These are phyloP conservation scores for Plutella xylostella DNA, from an alignment of 2,888 invertebrate genomes.

Conservation along the genomic window DNA sequence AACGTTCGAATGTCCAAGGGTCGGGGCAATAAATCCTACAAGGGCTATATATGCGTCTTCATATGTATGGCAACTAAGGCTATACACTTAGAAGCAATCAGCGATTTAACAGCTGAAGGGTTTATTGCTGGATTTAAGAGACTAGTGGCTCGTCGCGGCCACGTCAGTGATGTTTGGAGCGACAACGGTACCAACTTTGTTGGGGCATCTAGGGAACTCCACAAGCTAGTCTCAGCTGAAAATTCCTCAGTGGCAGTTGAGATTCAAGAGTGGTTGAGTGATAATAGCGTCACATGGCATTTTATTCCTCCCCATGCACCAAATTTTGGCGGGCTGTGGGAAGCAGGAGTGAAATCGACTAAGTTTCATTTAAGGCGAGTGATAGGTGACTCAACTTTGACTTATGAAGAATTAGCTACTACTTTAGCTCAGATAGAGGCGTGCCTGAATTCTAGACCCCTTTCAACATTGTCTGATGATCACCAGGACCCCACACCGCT, in stretches of 20 bases:
- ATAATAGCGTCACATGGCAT: not conserved
- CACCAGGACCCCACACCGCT: slow-evolving; percentile 9
- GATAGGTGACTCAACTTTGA: not conserved
- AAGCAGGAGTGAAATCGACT: not conserved
- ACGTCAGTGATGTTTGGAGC: slow-evolving; percentile 1
- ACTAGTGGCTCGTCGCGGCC: not conserved
- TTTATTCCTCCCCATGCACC: not conserved
- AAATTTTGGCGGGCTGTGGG: not conserved
- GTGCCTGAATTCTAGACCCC: slow-evolving; percentile 12
- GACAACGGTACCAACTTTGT: not conserved
- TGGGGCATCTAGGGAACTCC: not conserved
- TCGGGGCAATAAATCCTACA: slow-evolving; percentile 7
- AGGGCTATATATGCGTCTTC: slow-evolving; percentile 16
- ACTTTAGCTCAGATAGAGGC: slow-evolving; percentile 12
- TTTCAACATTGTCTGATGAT: slow-evolving; percentile 11
- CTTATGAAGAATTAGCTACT: slow-evolving; percentile 14
- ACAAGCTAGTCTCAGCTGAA: not conserved
- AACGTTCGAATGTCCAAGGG: slow-evolving; percentile 9
- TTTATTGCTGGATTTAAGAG: slow-evolving; percentile 3
- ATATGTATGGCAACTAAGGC: slow-evolving; percentile 16
- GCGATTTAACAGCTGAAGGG: slow-evolving; percentile 2
- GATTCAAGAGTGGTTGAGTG: not conserved
- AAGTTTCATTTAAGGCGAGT: slow-evolving; percentile 1
- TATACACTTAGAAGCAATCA: slow-evolving; percentile 10
- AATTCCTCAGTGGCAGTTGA: too few relatives aligned